Evolutionary conservation across 2,888 invertebrate species (phyloP).

Genomic region (Diadegma fenestrale): DNA sequence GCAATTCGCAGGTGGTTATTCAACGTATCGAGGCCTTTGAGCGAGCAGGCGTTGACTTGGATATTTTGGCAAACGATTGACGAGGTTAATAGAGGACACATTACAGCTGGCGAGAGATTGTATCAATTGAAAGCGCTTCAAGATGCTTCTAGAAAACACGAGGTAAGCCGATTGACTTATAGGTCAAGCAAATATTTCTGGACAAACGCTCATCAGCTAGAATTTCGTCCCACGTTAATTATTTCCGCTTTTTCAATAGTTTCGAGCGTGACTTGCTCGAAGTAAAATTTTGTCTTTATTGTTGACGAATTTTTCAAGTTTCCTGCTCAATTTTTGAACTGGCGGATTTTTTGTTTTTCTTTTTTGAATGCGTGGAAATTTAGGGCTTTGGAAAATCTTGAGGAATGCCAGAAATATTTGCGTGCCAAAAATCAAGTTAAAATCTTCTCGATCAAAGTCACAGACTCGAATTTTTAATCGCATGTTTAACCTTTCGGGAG

Average conservation of each 20-base stretch:
- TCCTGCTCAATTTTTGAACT: too few relatives aligned
- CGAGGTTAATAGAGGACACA: conserved; percentile 97
- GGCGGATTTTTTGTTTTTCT: too few relatives aligned
- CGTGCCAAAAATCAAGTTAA: not conserved
- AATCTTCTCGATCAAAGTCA: too few relatives aligned
- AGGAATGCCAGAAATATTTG: not conserved
- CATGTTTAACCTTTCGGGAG: not conserved
- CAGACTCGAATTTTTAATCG: not conserved
- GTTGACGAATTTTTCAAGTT: not conserved
- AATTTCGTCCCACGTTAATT: not conserved
- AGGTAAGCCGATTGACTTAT: conserved; percentile 85
- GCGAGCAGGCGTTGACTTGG: conserved; percentile 92
- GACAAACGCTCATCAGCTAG: not conserved
- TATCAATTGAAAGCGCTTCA: conserved; percentile 99
- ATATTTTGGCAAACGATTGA: conserved; percentile 98
- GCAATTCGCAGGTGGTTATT: conserved; percentile 96
- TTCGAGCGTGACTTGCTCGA: not conserved
- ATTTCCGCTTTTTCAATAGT: not conserved
- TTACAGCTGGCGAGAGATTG: conserved; percentile 94
- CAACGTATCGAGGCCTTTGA: conserved; percentile 89
- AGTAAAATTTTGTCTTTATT: not conserved
- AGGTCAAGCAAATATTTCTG: not conserved
- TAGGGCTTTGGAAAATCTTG: not conserved
- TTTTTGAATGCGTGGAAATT: too few relatives aligned
- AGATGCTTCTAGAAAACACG: conserved; percentile 93